Percentiles rank a stretch among this genome's conserved stretches.
phyloP scores from a whole-genome alignment of 2,888 invertebrate species.

The Onthophagus sagittarius region DNA sequence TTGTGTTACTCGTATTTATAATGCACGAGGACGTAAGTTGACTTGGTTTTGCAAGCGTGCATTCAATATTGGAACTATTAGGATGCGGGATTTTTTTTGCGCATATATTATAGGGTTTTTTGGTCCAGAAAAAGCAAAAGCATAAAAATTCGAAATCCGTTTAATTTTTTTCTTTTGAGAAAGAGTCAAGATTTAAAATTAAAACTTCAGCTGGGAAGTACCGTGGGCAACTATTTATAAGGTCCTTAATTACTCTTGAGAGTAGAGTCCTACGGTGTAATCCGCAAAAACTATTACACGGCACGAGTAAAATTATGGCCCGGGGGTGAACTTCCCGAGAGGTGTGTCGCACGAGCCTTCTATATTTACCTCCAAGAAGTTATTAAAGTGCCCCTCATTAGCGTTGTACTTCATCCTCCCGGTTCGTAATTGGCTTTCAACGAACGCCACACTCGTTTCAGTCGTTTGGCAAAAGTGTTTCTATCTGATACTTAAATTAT shows the following conservation, averaged over 20 bases:
- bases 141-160: neutral
- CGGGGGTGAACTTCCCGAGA: neutral
- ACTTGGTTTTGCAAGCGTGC: constrained; percentile 22
- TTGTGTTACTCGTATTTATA: constrained; percentile 8
- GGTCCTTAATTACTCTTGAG: neutral
- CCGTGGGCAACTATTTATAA: neutral
- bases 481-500: neutral
- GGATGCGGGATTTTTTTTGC: constrained; percentile 1
- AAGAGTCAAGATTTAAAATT: neutral
- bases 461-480: neutral
- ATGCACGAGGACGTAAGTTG: constrained; percentile 2
- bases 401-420: neutral
- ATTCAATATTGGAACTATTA: constrained; percentile 21
- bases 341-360: neutral
- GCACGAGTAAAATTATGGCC: neutral
- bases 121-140: neutral
- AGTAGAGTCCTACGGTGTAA: neutral
- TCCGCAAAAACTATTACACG: neutral
- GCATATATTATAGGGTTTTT: no score
- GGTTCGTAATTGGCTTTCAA: neutral
- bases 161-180: no score
- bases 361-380: neutral
- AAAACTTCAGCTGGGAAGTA: neutral
- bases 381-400: neutral
- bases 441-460: neutral